phyloP scores from a whole-genome alignment of 64 coral and sea anemone genomes.

The Pachyseris speciosa region DNA sequence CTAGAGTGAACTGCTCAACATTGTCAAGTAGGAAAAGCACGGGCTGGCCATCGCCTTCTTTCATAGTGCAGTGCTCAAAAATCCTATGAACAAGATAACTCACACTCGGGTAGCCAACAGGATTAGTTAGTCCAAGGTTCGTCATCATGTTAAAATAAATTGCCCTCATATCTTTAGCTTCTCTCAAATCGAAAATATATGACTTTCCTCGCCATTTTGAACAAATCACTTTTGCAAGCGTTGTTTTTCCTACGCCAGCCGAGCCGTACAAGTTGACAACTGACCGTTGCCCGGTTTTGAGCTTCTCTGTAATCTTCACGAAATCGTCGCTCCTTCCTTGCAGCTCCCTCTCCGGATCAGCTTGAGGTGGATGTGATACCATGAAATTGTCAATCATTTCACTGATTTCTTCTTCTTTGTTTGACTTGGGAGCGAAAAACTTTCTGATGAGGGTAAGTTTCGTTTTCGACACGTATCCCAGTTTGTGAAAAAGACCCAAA shows the following conservation, averaged over 20 bases:
- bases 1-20: neutral
- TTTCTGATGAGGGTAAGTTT: neutral
- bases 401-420: neutral
- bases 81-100: neutral
- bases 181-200: slow-evolving; percentile 15
- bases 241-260: slow-evolving; percentile 19
- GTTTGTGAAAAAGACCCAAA: neutral
- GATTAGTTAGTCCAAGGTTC: neutral
- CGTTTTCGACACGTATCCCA: neutral
- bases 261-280: slow-evolving; percentile 19
- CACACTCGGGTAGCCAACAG: neutral
- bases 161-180: neutral
- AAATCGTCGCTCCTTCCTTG: neutral
- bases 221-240: slow-evolving; percentile 8
- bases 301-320: neutral
- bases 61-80: neutral
- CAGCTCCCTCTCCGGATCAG: neutral
- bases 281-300: neutral
- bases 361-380: too few species aligned
- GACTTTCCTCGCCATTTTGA: neutral
- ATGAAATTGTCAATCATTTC: neutral
- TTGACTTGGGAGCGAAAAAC: slow-evolving; percentile 8
- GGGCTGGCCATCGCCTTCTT: neutral
- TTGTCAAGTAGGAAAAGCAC: slow-evolving; percentile 32
- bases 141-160: neutral